Conservation (phyloP, 92 coral and sea anemone genomes). For the Parazoanthus atlanticus region DNA sequence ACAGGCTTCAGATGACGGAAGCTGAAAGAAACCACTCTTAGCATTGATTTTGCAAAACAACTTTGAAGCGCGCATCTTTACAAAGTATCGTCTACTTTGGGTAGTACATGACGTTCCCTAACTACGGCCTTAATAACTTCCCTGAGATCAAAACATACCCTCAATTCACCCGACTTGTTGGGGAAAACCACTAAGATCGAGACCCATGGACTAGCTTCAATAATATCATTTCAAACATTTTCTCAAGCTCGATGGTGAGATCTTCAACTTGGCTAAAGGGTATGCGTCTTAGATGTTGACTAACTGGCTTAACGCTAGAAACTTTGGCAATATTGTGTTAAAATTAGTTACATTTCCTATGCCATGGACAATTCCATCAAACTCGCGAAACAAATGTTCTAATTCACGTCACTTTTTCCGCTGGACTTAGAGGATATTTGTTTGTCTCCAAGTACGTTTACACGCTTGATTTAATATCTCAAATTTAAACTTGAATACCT, state of each 20-base stretch:
- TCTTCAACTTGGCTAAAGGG: constrained; percentile 59
- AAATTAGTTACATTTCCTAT: constrained; percentile 48
- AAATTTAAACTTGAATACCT: constrained; percentile 55
- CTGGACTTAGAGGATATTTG: background rate
- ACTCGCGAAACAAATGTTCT: constrained; percentile 24
- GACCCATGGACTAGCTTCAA: constrained; percentile 56
- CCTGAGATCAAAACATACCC: constrained; percentile 52
- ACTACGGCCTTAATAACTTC: constrained; percentile 55
- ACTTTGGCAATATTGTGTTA: constrained; percentile 47
- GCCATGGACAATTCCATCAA: constrained; percentile 45
- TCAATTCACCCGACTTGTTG: constrained; percentile 44
- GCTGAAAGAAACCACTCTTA: background rate
- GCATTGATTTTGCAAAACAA: background rate
- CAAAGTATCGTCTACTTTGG: constrained; percentile 58
- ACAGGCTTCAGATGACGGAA: background rate
- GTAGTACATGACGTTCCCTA: constrained; percentile 60
- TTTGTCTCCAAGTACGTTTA: constrained; percentile 17
- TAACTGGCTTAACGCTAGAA: constrained; percentile 44
- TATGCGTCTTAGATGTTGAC: constrained; percentile 45
- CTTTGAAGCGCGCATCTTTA: constrained; percentile 47
- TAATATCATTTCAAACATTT: constrained; percentile 49
- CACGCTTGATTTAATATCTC: too few relatives aligned
- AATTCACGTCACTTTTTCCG: constrained; percentile 15
- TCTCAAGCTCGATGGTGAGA: constrained; percentile 57
- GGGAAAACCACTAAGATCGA: constrained; percentile 52